Percentiles rank a stretch among this genome's conserved stretches.
Evolutionary conservation across 1,140 invertebrate species (phyloP).

Genomic region (Tetramorium parvispinum): DNA sequence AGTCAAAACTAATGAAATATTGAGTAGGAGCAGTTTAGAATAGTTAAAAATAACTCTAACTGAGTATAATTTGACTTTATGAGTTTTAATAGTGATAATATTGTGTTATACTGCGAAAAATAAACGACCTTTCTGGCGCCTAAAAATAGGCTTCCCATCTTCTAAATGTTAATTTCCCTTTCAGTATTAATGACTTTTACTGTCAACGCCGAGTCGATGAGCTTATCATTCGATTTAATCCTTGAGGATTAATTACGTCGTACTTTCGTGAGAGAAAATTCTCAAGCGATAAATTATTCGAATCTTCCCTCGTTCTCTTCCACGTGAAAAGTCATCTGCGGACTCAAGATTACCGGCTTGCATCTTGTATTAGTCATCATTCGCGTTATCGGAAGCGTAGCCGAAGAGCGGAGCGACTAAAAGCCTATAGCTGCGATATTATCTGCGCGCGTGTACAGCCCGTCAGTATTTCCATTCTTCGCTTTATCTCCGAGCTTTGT

Average conservation of each 20-base stretch:
- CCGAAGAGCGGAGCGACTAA: background rate
- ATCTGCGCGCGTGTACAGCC: background rate
- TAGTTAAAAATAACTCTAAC: too few relatives aligned
- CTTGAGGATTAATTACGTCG: background rate
- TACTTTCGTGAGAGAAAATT: background rate
- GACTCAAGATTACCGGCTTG: background rate
- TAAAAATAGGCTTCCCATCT: too few relatives aligned
- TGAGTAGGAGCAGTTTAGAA: too few relatives aligned
- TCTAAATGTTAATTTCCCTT: background rate
- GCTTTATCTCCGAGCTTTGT: conserved; percentile 14
- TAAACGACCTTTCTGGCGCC: too few relatives aligned
- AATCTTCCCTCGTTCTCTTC: background rate
- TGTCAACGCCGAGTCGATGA: background rate
- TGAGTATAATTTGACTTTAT: too few relatives aligned
- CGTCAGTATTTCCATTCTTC: conserved; percentile 24
- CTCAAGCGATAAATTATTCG: background rate
- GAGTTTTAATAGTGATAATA: too few relatives aligned
- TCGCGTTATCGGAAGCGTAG: conserved; percentile 18
- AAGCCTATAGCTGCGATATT: background rate
- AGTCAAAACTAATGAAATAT: too few relatives aligned
- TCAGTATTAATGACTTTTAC: background rate
- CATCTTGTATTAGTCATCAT: background rate
- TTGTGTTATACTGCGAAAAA: too few relatives aligned
- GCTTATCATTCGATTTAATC: background rate
- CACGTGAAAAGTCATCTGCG: background rate